Base-by-base conservation (phyloP, 92 coral and sea anemone species). In the Plumapathes pennacea region DNA sequence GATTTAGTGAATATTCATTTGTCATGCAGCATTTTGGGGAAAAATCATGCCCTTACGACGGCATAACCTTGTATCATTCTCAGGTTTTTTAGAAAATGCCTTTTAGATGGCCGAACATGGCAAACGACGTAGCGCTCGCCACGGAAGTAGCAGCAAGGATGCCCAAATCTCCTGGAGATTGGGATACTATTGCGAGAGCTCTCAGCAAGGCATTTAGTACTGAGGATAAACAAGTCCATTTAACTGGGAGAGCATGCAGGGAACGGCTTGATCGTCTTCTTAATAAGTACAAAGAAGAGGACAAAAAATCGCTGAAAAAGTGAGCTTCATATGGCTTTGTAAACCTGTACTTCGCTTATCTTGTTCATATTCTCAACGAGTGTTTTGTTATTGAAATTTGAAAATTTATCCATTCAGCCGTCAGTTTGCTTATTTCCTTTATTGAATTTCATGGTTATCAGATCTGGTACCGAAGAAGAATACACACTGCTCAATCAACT, bases 151-250 rank as follows among this genome's bases (percentile, higher is more conserved):
- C 85, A 12, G 46, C 51, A 30, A 21, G 39, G 23, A 57, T 34
- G 24, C 84, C 90, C n/a, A 71, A 83, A 24, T 54, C 37, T 14
- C 73, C 78, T 5, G 20, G 45, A 54, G 89, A 82, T 3, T 82
- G 83, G 89, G 79, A 75, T n/a, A 62, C 47, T 8, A 28, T 82
- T 20, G 83, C 83, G 14, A 49, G 38, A 24, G 19, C 49, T 39
- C 79, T 75, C 0, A 69, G 89, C 60, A 46, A 37, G 33, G 71
- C 75, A 1, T 82, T 75, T 47, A 60, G 69, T 38, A 75, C 60
- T 5, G 71, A 63, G 10, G 65, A 5, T 0, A 83, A 64, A 27
- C 36, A 19, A 57, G 75, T 83, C 18, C 62, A 69, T 25, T 49
- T 76, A 9, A 69, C 57, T 18, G 80, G 71, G 32, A 45, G 80